These are phyloP conservation scores for Aptenodytes forsteri DNA, from an alignment of 2,113 vertebrate species.

Conservation along the genomic window DNA sequence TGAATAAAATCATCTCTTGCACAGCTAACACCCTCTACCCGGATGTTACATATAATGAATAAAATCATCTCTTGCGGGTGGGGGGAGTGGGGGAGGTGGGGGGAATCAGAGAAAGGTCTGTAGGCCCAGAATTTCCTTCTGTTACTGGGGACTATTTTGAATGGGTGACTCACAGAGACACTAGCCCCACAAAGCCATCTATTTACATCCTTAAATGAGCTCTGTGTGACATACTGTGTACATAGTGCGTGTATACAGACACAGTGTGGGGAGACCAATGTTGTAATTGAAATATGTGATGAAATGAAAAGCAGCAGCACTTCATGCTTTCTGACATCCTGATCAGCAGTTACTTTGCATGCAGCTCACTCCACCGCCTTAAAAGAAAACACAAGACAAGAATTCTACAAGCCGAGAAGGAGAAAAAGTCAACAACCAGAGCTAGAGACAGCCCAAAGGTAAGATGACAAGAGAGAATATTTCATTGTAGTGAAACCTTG, in stretches of 20 bases:
- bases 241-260: background rate
- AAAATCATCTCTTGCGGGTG: background rate
- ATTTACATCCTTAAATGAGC: background rate
- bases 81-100: too few relatives aligned
- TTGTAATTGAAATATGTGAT: background rate
- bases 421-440: background rate
- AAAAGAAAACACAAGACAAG: background rate
- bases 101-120: background rate
- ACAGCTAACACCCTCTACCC: background rate
- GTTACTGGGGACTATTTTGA: background rate
- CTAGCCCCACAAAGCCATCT: background rate
- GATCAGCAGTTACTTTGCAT: background rate
- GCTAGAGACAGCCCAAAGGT: background rate
- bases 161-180: background rate
- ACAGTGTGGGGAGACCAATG: accelerated
- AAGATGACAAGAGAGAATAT: background rate
- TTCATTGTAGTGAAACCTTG: background rate
- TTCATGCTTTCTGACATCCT: background rate
- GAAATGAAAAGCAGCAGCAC: background rate
- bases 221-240: background rate
- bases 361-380: background rate
- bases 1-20: background rate
- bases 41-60: background rate
- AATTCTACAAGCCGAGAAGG: background rate
- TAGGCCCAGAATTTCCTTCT: background rate